Evolutionary conservation across 37 sponge, comb jelly and placozoan species (phyloP), one percentile per base, ranked within the genome.

Genomic region (Petrosia ficiformis): DNA sequence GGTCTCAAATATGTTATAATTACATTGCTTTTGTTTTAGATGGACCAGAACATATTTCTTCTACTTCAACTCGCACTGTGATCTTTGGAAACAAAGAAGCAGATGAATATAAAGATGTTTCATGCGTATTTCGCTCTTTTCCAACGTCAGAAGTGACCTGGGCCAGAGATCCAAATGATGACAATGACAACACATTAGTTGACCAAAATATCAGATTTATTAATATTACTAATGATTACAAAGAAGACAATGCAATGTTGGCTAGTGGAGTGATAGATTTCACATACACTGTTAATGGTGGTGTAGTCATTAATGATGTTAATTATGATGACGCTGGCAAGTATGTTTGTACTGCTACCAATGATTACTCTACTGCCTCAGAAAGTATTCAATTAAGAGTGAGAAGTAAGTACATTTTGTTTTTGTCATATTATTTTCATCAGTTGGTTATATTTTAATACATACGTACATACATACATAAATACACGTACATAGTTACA

Each of bases 61-160:
- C 24, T 28, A 60, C 29, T 31, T 24, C 76, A 59, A 60, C 63
- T 3, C 56, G n/a, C n/a, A n/a, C n/a, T n/a, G n/a, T n/a, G n/a
- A n/a, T n/a, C n/a, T n/a, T n/a, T n/a, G n/a, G n/a, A n/a, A n/a
- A n/a, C n/a, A n/a, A n/a, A n/a, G n/a, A 14, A 14, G 54, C 54
- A 48, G 54, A 48, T 48, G 35, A 68, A 8, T 68, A 36, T 68
- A 4, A 31, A 4, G 38, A 31, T 36, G 24, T 68, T 37, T 68
- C 38, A 36, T 77, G 33, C 72, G 67, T 80, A 28, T 80, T 40
- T 77, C 74, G 29, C 14, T 85, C 14, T 25, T 90, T 42, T 90
- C 70, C 70, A 19, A 4, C 34, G 4, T 4, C 70, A 36, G 35
- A 25, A 8, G 70, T 68, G 33, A 85, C 77, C 81, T 90, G 92